These are phyloP conservation scores for Urocolius indicus DNA, from an alignment of 2,113 vertebrate species.

Conservation along the genomic window DNA sequence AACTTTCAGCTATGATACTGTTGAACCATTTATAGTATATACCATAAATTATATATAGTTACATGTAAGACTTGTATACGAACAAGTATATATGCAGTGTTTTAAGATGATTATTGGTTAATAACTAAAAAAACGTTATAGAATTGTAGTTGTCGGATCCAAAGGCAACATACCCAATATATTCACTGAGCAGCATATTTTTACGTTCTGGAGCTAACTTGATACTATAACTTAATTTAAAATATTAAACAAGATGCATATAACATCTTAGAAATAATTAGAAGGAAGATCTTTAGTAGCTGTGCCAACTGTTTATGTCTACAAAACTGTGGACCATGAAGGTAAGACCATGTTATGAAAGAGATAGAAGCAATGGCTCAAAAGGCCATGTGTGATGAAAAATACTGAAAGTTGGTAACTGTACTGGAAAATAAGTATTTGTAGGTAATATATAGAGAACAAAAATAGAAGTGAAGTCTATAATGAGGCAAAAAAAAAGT, in stretches of 20 bases:
- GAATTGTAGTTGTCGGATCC: no score
- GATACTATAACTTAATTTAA: not conserved
- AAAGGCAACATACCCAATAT: not conserved
- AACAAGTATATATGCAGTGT: not conserved
- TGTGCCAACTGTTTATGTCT: rapidly evolving
- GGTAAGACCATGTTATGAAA: rapidly evolving
- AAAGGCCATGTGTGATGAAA: rapidly evolving
- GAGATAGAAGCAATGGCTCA: not conserved
- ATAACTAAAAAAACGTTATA: not conserved
- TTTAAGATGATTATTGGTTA: not conserved
- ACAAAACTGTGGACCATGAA: rapidly evolving
- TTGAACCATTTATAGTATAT: not conserved
- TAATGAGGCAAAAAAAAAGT: rapidly evolving
- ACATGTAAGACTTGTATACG: not conserved
- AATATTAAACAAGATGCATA: not conserved
- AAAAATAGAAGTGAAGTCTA: not conserved
- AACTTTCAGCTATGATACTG: not conserved
- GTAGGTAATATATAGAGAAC: not conserved
- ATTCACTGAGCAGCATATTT: not conserved
- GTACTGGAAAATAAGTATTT: not conserved
- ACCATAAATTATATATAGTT: not conserved
- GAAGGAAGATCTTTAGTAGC: not conserved
- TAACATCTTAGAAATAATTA: not conserved
- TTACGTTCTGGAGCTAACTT: not conserved
- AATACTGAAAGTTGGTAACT: not conserved